phyloP scores from a whole-genome alignment of 2,113 vertebrate species.

The Tor tambroides region DNA sequence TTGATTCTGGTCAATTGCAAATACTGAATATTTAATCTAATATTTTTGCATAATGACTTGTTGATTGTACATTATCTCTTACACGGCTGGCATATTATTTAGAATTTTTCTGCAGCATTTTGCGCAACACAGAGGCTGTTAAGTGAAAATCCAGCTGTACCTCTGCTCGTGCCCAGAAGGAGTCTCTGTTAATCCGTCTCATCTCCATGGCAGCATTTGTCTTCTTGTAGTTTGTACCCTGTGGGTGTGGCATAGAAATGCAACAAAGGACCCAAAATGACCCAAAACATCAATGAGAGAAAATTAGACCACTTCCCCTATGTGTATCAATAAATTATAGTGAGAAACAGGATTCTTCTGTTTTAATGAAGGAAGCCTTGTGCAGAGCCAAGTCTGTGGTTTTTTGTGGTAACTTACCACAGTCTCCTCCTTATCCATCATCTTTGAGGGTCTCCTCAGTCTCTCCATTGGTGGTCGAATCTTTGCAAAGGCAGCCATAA shows the following conservation, averaged over 20 bases:
- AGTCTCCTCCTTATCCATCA: conserved; percentile 72
- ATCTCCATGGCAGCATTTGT: conserved; percentile 87
- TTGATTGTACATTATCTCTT: background rate
- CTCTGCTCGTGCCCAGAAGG: conserved; percentile 88
- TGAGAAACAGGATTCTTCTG: background rate
- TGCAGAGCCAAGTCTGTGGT: background rate
- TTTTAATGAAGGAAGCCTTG: background rate
- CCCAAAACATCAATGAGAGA: background rate
- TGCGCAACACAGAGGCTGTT: background rate
- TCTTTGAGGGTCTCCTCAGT: conserved; percentile 69
- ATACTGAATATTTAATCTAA: background rate
- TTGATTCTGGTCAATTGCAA: background rate
- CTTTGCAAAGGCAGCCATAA: conserved; percentile 69
- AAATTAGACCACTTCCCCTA: background rate
- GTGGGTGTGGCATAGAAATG: conserved; percentile 20
- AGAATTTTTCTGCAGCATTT: background rate
- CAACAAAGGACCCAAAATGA: background rate
- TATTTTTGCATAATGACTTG: background rate
- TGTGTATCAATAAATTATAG: background rate
- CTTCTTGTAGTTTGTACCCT: conserved; percentile 89
- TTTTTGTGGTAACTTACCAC: conserved; percentile 70
- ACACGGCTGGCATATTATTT: background rate
- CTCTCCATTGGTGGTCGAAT: conserved; percentile 67
- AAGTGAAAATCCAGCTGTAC: conserved; percentile 61
- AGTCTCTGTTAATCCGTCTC: conserved; percentile 80